Base-by-base conservation (phyloP, 2,797 vertebrate genomes). In the Urosaurus nigricauda region DNA sequence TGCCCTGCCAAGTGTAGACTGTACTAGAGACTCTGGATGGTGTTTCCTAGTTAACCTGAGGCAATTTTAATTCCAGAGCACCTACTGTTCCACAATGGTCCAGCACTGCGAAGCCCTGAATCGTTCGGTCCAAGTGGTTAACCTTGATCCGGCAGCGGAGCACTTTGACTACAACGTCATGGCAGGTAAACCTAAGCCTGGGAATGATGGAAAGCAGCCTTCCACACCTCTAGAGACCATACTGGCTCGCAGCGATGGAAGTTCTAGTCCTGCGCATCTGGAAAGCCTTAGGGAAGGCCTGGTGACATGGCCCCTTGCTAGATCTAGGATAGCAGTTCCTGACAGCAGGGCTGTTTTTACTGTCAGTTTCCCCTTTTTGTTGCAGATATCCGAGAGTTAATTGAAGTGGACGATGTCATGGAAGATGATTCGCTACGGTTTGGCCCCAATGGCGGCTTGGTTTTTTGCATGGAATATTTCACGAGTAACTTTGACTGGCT, bases 401-500 rank as follows among this genome's bases (percentile, higher is more conserved):
- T 99, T 13, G 98, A 98, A 92, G 98, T 99, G 85, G 98, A 99
- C 0, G 99, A 99, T 0, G 99, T 99, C 56, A 99, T 99, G 99
- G 98, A 99, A 91, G 99, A 99, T 0, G 95, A 95, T 1, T 98
- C 98, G 26, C 92, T 99, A 65, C 93, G 97, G 86, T 99, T 99
- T 0, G 99, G 99, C 3, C 99, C 99, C 17, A 99, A 99, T 0
- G 99, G 99, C 53, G 99, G 99, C 26, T 92, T 99, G 88, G 98
- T 99, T 29, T 99, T 99, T 93, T 99, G 99, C 95, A 99, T 99
- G 99, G 99, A 99, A 87, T 99, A 99, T 93, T 98, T 99, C 2
- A 97, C 98, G 79, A 99, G 98, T 93, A 99, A 99, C 94, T 98
- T 99, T 73, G 98, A 97, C 95, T 99, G 99, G 99, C 97, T 99